These are phyloP conservation scores for Synanthedon tipuliformis DNA, from an alignment of 2,888 invertebrate species.

Conservation along the genomic window DNA sequence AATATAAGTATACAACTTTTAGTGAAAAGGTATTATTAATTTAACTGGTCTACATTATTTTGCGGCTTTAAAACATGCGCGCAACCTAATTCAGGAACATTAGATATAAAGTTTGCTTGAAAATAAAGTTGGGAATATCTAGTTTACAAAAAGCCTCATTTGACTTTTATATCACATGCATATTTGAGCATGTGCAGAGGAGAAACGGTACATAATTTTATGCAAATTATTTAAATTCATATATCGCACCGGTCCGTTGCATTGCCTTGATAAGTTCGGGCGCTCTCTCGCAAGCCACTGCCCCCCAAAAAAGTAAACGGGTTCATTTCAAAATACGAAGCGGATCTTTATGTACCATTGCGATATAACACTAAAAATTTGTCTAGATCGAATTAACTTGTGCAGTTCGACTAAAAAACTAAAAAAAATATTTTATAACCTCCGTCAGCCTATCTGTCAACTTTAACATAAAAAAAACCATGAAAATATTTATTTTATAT, in stretches of 20 bases:
- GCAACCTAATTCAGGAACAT: too few relatives aligned
- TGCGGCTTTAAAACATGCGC: too few relatives aligned
- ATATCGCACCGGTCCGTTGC: not conserved
- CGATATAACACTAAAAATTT: not conserved
- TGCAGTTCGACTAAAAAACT: too few relatives aligned
- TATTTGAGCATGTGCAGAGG: not conserved
- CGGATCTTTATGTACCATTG: not conserved
- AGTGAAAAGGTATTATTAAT: too few relatives aligned
- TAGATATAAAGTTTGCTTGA: too few relatives aligned
- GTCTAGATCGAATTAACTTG: too few relatives aligned
- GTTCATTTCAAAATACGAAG: not conserved
- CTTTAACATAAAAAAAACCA: too few relatives aligned
- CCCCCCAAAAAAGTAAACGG: not conserved
- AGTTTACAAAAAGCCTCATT: not conserved
- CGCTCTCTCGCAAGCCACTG: not conserved
- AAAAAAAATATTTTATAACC: too few relatives aligned
- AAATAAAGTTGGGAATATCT: not conserved
- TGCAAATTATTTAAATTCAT: not conserved
- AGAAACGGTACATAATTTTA: not conserved
- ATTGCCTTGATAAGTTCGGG: not conserved
- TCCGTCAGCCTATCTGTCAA: too few relatives aligned
- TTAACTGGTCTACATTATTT: too few relatives aligned
- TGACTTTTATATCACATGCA: not conserved
- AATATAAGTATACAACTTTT: too few relatives aligned
- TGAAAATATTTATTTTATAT: too few relatives aligned